A percentile compares a stretch with the other conserved stretches of the same genome.
These are phyloP conservation scores for Taphrorychus bicolor DNA, from an alignment of 2,888 invertebrate species.

Conservation along the genomic window DNA sequence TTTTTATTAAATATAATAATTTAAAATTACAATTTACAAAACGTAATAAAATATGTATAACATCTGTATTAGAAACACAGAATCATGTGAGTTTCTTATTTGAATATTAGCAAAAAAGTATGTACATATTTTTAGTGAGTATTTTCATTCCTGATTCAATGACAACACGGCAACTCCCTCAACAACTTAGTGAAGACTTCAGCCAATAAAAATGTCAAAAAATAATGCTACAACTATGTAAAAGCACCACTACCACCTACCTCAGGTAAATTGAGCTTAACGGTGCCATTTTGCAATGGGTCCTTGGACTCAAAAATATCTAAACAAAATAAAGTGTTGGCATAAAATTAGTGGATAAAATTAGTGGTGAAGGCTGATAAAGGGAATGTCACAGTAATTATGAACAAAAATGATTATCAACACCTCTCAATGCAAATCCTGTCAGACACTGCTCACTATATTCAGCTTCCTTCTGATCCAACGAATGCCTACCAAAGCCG, in stretches of 20 bases:
- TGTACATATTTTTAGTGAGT: no score
- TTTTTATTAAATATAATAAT: background rate
- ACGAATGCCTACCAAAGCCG: no score
- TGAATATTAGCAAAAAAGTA: background rate
- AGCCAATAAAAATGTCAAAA: constrained; percentile 71
- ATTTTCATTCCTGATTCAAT: no score
- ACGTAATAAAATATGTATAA: background rate
- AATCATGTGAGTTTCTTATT: background rate
- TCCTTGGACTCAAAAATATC: constrained; percentile 80
- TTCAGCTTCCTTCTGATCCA: no score
- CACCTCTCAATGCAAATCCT: no score
- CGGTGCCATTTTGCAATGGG: constrained; percentile 78
- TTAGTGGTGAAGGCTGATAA: no score
- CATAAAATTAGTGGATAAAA: no score
- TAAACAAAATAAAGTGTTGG: no score
- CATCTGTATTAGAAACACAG: no score
- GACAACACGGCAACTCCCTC: background rate
- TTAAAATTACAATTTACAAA: background rate
- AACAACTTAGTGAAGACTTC: constrained; percentile 75
- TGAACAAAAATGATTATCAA: no score
- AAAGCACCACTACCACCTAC: constrained; percentile 57
- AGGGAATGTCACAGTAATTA: no score
- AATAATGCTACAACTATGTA: background rate
- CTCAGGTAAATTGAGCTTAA: constrained; percentile 83
- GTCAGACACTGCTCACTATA: no score